Percentiles rank a stretch among this genome's conserved stretches.
Conservation (phyloP, 2,888 invertebrate genomes). For the Teinopalpus imperialis region DNA sequence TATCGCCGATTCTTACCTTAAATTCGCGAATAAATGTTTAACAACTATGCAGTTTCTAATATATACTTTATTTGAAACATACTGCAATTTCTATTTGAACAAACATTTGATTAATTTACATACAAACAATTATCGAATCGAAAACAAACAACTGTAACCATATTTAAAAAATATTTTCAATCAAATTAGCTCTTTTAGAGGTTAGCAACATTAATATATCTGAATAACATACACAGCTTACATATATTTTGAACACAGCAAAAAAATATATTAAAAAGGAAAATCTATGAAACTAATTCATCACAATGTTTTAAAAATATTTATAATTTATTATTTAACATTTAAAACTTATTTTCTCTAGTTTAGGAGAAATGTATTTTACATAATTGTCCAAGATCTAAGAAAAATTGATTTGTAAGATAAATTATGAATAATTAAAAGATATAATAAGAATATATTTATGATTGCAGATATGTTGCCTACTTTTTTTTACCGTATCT, state of each 20-base stretch:
- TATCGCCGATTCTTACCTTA: conserved; percentile 6
- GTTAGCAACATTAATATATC: conserved; percentile 41
- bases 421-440: too few species aligned
- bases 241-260: conserved; percentile 42
- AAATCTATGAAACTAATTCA: neutral
- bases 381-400: too few species aligned
- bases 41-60: conserved; percentile 11
- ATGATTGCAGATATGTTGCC: too few species aligned
- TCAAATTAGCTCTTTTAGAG: conserved; percentile 41
- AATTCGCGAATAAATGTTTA: conserved; percentile 24
- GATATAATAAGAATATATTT: too few species aligned
- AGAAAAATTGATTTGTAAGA: too few species aligned
- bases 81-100: conserved; percentile 4
- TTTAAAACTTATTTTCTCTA: conserved; percentile 16
- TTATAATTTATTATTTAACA: conserved; percentile 29
- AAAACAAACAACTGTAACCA: conserved; percentile 24
- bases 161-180: conserved; percentile 32
- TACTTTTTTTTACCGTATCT: too few species aligned
- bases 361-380: neutral
- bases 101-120: conserved; percentile 6
- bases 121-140: conserved; percentile 9
- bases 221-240: conserved; percentile 33
- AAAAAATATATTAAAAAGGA: conserved; percentile 28
- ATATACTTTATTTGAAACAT: neutral
- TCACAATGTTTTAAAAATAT: conserved; percentile 25